Evolutionary conservation across 1,140 invertebrate species (phyloP).

Genomic region (Cepaea nemoralis): DNA sequence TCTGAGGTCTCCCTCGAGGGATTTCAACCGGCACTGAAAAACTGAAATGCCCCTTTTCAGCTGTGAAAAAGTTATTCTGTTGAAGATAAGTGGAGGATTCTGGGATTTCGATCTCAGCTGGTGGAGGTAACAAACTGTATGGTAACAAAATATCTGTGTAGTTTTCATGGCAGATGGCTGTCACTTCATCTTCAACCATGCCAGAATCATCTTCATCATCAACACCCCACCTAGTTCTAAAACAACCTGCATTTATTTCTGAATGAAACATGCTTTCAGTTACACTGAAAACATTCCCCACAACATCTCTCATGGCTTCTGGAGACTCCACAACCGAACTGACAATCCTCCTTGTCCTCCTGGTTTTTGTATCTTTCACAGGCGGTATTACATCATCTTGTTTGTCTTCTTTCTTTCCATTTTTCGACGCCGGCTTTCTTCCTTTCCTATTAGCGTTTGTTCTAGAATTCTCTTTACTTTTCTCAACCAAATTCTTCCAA

Average conservation of each 20-base stretch:
- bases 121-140: neutral
- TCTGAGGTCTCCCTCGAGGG: conserved; percentile 5
- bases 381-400: neutral
- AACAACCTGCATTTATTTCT: neutral
- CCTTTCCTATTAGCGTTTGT: neutral
- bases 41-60: neutral
- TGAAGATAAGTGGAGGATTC: neutral
- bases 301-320: neutral
- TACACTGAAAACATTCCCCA: neutral
- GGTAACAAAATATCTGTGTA: neutral
- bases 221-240: neutral
- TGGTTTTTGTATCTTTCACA: neutral
- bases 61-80: neutral
- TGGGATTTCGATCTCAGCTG: neutral
- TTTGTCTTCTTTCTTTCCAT: neutral
- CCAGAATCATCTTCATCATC: neutral
- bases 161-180: neutral
- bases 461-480: neutral
- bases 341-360: neutral
- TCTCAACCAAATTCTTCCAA: neutral
- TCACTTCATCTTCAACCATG: neutral
- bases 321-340: neutral
- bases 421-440: neutral
- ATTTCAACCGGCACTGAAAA: neutral
- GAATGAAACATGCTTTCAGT: neutral